Base-by-base conservation (phyloP, 2,888 invertebrate species). In the Yponomeuta malinellus region DNA sequence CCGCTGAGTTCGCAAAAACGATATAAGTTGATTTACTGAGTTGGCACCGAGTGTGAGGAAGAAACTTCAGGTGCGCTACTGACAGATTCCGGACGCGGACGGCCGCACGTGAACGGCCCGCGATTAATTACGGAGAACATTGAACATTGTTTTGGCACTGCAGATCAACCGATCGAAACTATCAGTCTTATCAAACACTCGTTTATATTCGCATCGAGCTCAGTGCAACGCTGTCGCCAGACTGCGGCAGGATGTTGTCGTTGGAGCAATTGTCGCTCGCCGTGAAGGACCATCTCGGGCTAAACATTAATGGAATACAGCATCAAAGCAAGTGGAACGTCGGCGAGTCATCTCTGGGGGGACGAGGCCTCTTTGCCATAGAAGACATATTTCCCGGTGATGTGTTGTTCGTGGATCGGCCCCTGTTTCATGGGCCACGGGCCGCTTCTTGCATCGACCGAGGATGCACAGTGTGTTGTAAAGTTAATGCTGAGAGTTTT, bases 341-440 rank as follows among this genome's bases (percentile, higher is more conserved):
- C 72, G 87, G 82, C 70, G 86, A 92, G 74, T 96, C 96, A 0
- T 77, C 85, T 29, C 80, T 95, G 9, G 94, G 95, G 67, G 96
- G 96, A 9, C 94, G 96, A 33, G 96, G 96, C 2, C 81, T 97
- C 2, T 93, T 96, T 75, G 95, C 96, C 29, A 93, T 89, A 3
- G 92, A 94, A 73, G 94, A 96, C 78, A 94, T 96, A 65, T 82
- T 87, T 72, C 81, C 91, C 48, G 96, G 96, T 63, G 96, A 96
- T 83, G 83, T 95, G 48, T 93, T 97, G 70, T 96, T 95, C 79
- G 90, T 93, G 12, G 97, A 97, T 81, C 90, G 89, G 71, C 95
- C 97, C 1, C 83, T 97, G 66, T 89, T 96, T 65, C 83, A 94
- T 70, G 96, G 97, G 0, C 96, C 96, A 0, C 93, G 95, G 68